Evolutionary conservation across 2,888 invertebrate genomes (phyloP), one percentile per base, ranked within the genome.

Genomic region (Neoitamus cyanurus): DNA sequence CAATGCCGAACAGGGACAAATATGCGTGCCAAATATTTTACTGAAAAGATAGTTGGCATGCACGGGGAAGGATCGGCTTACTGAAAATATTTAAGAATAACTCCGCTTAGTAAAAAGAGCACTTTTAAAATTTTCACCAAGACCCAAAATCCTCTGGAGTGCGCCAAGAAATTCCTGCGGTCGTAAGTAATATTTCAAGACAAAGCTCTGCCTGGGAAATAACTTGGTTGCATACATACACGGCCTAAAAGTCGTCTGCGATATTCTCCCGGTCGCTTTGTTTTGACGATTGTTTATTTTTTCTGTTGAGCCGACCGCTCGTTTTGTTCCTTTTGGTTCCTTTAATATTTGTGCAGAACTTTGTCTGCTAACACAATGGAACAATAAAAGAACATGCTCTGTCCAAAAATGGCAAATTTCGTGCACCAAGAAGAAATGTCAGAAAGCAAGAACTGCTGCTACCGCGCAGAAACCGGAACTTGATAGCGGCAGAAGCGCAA

Each of bases 371-470:
- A 69, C 72, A 86, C 86, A 86, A 86, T 86, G 84, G 86, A 84
- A 86, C 86, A 86, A 86, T 86, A 86, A 86, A 86, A 86, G 86
- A 82, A 82, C 86, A 86, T 86, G 86, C 73, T 48, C 77, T 70
- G 75, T 83, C 86, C 86, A 84, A 86, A 86, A 86, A 86, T 86
- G 86, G 86, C 84, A 85, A 86, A 85, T 84, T 85, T 85, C 86
- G 86, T 86, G 86, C 85, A 85, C 68, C 73, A 80, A 80, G 80
- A 80, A 83, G 42, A 83, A 83, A 83, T 83, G 70, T 83, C 83
- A 83, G 70, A 83, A 83, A 83, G 69, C 30, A 68, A 80, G 68
- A 80, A 58, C 80, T 80, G 42, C 36, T 58, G 80, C 80, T 30
- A 80, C 58, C 58, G 58, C 58, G 58, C 36, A 80, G 80, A 80